These are phyloP conservation scores for Sebastes kiyomatsui DNA, from an alignment of 2,797 vertebrate species.

Conservation along the genomic window DNA sequence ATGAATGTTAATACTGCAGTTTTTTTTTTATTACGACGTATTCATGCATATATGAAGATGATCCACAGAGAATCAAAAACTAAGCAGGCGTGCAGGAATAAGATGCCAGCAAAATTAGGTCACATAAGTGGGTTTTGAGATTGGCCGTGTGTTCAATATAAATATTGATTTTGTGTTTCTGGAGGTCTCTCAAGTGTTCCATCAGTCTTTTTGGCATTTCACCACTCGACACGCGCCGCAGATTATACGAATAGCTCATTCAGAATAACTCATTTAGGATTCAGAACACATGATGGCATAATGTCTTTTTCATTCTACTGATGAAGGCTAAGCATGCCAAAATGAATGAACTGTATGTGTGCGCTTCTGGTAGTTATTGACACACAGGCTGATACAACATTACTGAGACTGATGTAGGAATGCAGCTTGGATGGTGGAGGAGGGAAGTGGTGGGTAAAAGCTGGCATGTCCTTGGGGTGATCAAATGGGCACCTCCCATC, in stretches of 20 bases:
- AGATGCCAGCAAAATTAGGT: constrained; percentile 52
- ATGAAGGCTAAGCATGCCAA: background rate
- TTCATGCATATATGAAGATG: constrained; percentile 34
- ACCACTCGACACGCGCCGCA: constrained; percentile 12
- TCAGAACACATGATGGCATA: background rate
- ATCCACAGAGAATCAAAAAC: constrained; percentile 36
- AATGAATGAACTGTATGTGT: background rate
- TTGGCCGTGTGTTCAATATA: constrained; percentile 49
- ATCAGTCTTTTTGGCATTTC: constrained; percentile 40
- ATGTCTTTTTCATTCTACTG: background rate
- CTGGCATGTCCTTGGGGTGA: constrained; percentile 53
- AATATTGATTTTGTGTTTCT: constrained; percentile 65
- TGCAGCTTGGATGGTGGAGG: constrained; percentile 17
- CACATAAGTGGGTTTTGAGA: constrained; percentile 58
- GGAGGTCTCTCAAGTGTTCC: constrained; percentile 47
- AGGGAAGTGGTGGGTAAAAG: constrained; percentile 26
- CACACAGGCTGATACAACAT: background rate
- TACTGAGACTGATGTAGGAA: constrained; percentile 15
- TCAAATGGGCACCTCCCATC: constrained; percentile 65
- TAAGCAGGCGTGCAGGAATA: constrained; percentile 24
- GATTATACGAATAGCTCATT: constrained; percentile 20
- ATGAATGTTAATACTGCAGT: constrained; percentile 10
- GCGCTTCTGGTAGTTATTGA: background rate
- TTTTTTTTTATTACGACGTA: constrained; percentile 24
- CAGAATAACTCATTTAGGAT: constrained; percentile 9